Evolutionary conservation across 2,888 invertebrate genomes (phyloP), one percentile per base, ranked within the genome.

Genomic region (Coenonympha glycerion): DNA sequence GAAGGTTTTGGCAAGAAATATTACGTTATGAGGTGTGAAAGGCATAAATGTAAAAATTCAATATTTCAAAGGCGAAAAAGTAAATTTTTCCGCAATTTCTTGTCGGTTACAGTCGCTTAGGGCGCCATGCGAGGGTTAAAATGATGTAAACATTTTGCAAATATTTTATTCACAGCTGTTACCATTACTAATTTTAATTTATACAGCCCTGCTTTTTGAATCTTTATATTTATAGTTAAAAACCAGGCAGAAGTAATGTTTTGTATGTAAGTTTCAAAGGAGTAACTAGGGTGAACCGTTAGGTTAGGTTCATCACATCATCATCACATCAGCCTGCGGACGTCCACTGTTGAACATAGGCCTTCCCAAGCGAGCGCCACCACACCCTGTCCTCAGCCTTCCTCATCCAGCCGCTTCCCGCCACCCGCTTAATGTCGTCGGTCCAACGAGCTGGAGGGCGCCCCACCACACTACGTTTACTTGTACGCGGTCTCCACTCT

Each of bases 11-110:
- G 69, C 63, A 73, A 82, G 80, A 86, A 82, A 84, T 85, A 86
- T 86, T 85, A 84, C 84, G 84, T 84, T 85, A 86, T 87, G 87
- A 86, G 85, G 85, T 86, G 87, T 86, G 74, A 86, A 86, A 81
- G 74, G 77, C 81, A 86, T 86, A 83, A 85, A 86, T 85, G 85
- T 86, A 85, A 85, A 85, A 83, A 84, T 82, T 85, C 83, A 84
- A 87, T 85, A 84, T 85, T 84, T 82, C 78, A 78, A 68, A 70
- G 62, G 69, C 64, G 64, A 70, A 77, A 74, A 71, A 75, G 73
- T 71, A 61, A 76, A 72, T 77, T 79, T 83, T 76, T 73, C 71
- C 69, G 68, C 76, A 75, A 79, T 81, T 80, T 74, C 67, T 64
- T 68, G 70, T 64, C 68, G 65, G 66, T 71, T 68, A 73, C 73